Conservation (phyloP, 2,888 invertebrate species). For the Drosophila maculinotata region DNA sequence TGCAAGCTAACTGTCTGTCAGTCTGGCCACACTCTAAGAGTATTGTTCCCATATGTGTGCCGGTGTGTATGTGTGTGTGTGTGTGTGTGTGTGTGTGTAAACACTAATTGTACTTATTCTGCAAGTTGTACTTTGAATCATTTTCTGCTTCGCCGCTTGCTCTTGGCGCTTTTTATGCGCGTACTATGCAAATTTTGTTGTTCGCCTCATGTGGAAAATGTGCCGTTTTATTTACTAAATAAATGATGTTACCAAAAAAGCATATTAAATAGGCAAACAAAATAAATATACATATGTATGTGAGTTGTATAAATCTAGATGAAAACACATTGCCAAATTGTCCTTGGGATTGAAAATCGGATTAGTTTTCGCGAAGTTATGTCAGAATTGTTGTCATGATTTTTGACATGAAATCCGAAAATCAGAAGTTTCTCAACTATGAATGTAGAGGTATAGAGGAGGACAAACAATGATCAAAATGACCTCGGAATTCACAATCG, state of each 20-base stretch:
- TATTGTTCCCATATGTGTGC: background rate
- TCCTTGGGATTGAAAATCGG: no score
- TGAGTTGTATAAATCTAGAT: no score
- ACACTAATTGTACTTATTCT: constrained; percentile 64
- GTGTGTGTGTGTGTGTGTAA: constrained; percentile 2
- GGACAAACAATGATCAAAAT: no score
- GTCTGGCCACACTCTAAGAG: constrained; percentile 34
- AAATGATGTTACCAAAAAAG: constrained; percentile 21
- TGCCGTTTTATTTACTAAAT: constrained; percentile 44
- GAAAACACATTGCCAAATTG: no score
- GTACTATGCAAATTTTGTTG: constrained; percentile 62
- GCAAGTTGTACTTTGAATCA: constrained; percentile 44
- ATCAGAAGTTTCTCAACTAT: no score
- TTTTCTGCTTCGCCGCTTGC: constrained; percentile 55
- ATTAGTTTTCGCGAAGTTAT: no score
- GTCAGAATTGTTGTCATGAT: no score
- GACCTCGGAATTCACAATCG: no score
- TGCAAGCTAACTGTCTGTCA: constrained; percentile 48
- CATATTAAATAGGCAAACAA: no score
- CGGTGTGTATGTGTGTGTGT: background rate
- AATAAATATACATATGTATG: no score
- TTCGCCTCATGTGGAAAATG: constrained; percentile 41
- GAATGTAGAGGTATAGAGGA: no score
- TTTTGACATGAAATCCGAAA: no score
- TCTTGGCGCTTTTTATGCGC: constrained; percentile 53